Evolutionary conservation across 2,113 vertebrate genomes (phyloP), one percentile per base, ranked within the genome.

Genomic region (Ceyx melanurus): DNA sequence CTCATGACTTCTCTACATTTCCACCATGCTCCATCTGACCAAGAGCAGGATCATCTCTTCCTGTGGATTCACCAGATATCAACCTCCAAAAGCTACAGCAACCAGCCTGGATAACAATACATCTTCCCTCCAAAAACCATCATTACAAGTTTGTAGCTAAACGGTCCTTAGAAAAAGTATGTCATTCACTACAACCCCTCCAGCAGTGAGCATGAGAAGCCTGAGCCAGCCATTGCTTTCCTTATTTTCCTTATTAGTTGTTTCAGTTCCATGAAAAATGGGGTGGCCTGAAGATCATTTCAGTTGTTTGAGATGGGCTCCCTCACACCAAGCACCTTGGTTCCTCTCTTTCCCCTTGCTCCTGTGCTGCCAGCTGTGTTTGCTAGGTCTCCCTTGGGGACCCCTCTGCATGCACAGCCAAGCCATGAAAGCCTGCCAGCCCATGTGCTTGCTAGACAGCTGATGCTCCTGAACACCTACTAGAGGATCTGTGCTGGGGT

Each of bases 401-500:
- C 28, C 15, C 46, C 51, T 61, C 29, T 17, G 60, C 3, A 5
- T 19, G 33, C 37, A 10, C 50, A 77, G 42, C 82, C 35, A 26
- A 31, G 37, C 31, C 9, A 1, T 0, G 2, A 25, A 28, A 15
- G 10, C 25, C 48, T 75, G 42, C 46, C 23, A 45, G 51, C 25
- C 81, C 18, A 8, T 0, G 0, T 0, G 7, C 13, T 76, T 33
- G 48, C 15, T 40, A 35, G 37, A 37, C 37, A 37, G 37, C 37
- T 37, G 11, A 48, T 21, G 20, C 45, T 46, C 46, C 46, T 22
- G 1, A 45, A 22, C 25, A 11, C 19, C 53, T 84, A 42, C 57
- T 29, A 33, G 11, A 74, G 31, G 15, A 15, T 42, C 66, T 6
- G 0, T 81, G 51, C 73, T 35, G 74, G 17, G 10, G 2, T 5